Conservation (phyloP, 1,140 invertebrate genomes). For the Phthorimaea operculella region DNA sequence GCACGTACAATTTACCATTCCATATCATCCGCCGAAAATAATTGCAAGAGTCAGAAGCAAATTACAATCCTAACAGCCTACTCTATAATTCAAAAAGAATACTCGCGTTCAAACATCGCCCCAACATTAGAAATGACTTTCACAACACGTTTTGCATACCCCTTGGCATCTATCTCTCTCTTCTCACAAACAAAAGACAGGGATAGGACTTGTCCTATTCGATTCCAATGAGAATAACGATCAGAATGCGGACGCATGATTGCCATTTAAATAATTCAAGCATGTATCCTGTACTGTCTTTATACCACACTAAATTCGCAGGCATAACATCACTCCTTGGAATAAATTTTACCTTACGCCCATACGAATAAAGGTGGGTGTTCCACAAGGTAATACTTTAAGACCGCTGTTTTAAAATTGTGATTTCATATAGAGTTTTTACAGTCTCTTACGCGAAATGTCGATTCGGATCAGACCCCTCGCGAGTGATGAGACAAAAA, state of each 20-base stretch:
- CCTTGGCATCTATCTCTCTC: slow-evolving; percentile 16
- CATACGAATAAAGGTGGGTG: background rate
- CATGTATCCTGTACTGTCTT: slow-evolving; percentile 43
- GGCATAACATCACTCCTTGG: background rate
- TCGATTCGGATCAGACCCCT: slow-evolving; percentile 53
- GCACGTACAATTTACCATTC: no score
- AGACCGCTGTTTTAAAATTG: background rate
- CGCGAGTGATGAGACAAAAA: slow-evolving; percentile 43
- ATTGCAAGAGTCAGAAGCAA: background rate
- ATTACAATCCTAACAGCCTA: slow-evolving; percentile 11
- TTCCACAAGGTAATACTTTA: background rate
- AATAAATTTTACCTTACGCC: background rate
- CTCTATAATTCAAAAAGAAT: slow-evolving; percentile 21
- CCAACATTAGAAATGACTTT: slow-evolving; percentile 35
- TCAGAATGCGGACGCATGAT: slow-evolving; percentile 59
- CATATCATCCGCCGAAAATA: no score
- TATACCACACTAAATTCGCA: slow-evolving; percentile 18
- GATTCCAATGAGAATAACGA: slow-evolving; percentile 56
- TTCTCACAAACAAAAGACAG: slow-evolving; percentile 15
- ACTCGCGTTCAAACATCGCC: slow-evolving; percentile 22
- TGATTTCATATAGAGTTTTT: slow-evolving; percentile 49
- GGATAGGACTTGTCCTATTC: slow-evolving; percentile 20
- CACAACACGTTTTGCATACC: slow-evolving; percentile 30
- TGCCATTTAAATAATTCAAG: slow-evolving; percentile 65
- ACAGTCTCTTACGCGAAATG: slow-evolving; percentile 59